Evolutionary conservation across 2,888 invertebrate genomes (phyloP).

Genomic region (Tubiluchus corallicola): DNA sequence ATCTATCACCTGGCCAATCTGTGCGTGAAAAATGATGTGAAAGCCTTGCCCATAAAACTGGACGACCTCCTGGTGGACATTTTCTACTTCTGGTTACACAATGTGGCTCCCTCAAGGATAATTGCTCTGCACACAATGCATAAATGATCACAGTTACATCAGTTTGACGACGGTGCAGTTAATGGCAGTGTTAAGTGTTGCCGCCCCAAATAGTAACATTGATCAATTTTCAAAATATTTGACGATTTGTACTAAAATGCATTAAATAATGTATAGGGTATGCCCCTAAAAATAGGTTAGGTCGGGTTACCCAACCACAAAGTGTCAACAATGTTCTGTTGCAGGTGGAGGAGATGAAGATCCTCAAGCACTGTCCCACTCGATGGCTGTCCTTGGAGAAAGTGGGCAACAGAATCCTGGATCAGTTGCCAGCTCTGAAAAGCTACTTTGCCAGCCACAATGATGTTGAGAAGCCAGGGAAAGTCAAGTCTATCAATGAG

Average conservation of each 20-base stretch:
- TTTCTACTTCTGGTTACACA: background rate
- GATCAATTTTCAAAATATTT: too few species aligned
- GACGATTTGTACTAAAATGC: too few species aligned
- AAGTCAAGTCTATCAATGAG: background rate
- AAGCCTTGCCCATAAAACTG: background rate
- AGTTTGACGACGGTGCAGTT: too few species aligned
- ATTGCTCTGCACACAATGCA: too few species aligned
- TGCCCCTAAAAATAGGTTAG: background rate
- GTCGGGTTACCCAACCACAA: background rate
- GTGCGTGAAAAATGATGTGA: background rate
- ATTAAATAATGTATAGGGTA: too few species aligned
- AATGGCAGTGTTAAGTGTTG: background rate
- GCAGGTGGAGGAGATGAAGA: too few species aligned
- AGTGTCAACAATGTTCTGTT: background rate
- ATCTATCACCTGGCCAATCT: conserved; percentile 3
- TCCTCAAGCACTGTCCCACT: background rate
- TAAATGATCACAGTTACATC: too few species aligned
- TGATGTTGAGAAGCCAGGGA: background rate
- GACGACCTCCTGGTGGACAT: background rate
- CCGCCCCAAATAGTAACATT: too few species aligned
- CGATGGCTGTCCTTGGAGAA: conserved; percentile 3
- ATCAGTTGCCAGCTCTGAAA: background rate
- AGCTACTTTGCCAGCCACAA: background rate
- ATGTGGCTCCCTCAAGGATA: too few species aligned
- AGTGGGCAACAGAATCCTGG: background rate